phyloP scores from a whole-genome alignment of 2,888 invertebrate species.

The Hypomecis punctinalis region DNA sequence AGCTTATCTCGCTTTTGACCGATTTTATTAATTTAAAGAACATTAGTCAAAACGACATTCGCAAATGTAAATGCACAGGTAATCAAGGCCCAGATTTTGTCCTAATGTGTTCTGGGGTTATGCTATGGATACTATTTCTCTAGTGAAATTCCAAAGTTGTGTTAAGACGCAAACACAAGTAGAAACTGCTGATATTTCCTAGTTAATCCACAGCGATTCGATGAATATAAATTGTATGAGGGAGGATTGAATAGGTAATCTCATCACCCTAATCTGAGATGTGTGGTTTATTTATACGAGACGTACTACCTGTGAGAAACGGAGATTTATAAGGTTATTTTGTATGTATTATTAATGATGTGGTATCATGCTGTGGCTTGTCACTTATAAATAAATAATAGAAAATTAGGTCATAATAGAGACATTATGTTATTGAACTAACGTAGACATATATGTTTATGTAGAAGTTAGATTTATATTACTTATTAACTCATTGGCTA shows the following conservation, averaged over 20 bases:
- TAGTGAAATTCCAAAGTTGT: background rate
- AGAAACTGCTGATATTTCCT: constrained; percentile 29
- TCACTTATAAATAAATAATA: background rate
- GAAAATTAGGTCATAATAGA: too few relatives aligned
- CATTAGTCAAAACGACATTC: too few relatives aligned
- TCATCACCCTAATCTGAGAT: constrained; percentile 54
- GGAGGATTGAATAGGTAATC: constrained; percentile 53
- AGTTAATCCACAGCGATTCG: constrained; percentile 53
- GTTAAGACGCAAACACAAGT: constrained; percentile 6
- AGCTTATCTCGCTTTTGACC: too few relatives aligned
- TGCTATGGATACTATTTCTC: too few relatives aligned
- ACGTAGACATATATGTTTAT: too few relatives aligned
- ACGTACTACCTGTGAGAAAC: constrained; percentile 29
- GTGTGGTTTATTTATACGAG: constrained; percentile 16
- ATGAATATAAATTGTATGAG: constrained; percentile 60
- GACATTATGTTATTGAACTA: too few relatives aligned
- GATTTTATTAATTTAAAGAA: too few relatives aligned
- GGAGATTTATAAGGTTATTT: constrained; percentile 23
- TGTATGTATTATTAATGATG: constrained; percentile 19
- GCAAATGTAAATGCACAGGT: too few relatives aligned
- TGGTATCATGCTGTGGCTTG: constrained; percentile 5
- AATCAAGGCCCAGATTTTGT: too few relatives aligned
- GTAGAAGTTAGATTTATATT: too few relatives aligned
- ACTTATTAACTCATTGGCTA: too few relatives aligned
- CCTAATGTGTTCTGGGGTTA: too few relatives aligned